Base-by-base conservation (phyloP, 2,888 invertebrate genomes). In the Spisula solida region DNA sequence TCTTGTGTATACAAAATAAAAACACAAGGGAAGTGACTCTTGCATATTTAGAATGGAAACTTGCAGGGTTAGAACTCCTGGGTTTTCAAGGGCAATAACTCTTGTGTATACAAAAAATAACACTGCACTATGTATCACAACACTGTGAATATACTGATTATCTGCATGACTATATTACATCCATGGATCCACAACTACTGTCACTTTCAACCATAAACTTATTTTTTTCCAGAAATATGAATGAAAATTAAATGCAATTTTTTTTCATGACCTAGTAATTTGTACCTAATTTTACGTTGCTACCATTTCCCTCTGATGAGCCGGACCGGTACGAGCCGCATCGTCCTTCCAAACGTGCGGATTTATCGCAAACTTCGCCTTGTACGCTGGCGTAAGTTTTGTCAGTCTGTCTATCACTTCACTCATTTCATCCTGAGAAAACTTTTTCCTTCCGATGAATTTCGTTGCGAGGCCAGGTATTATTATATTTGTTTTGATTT, bases 311-410 rank as follows among this genome's bases (percentile, higher is more conserved):
- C 91, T 87, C 66, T 90, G 56, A 90, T 93, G 93, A 14, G 94
- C 94, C 12, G 94, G 94, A n/a, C 94, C 94, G 14, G 87, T 90
- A 55, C 90, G 70, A 20, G 90, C 89, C 0, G 94, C 89, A 10
- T 90, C 90, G 78, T 95, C 95, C 41, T 91, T 89, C 95, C 95
- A 95, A 0, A 95, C 95, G 90, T 95, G 94, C 0, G 92, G 93
- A 87, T 93, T 94, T 0, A 90, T 84, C 8, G 94, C 92, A 88
- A 94, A 95, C 84, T 95, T 95, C 25, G 95, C 94, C 55, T 94
- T 93, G 87, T 94, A 95, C 6, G 95, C 94, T 31, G 94, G 94
- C 10, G 95, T 96, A 60, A 95, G 93, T 25, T 93, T 89, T 8
- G 93, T 94, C 18, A 96, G 93, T 18, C 95, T 90, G 0, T 90